Conservation (phyloP, 1,140 invertebrate genomes). For the Carposina sasakii region DNA sequence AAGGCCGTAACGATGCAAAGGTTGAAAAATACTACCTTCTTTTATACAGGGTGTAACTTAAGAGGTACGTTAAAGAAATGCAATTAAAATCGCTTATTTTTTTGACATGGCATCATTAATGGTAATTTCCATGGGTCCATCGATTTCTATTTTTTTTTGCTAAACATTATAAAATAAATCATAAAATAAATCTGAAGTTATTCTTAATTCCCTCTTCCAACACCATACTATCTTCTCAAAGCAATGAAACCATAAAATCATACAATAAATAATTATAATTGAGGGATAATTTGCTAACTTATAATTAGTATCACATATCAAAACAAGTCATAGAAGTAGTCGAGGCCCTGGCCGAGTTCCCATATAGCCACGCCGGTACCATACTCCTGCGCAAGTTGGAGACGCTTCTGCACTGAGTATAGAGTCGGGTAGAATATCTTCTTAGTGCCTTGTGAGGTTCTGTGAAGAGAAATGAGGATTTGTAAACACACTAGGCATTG, state of each 20-base stretch:
- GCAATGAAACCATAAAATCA: conserved; percentile 7
- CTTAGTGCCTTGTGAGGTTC: conserved; percentile 77
- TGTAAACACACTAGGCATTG: too few relatives aligned
- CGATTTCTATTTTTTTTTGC: too few relatives aligned
- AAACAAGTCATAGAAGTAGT: conserved; percentile 96
- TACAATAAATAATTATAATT: conserved; percentile 1
- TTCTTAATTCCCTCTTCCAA: too few relatives aligned
- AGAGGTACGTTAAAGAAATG: too few relatives aligned
- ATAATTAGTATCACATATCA: conserved; percentile 71
- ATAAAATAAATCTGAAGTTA: conserved; percentile 7
- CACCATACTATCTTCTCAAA: too few relatives aligned
- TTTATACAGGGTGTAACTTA: too few relatives aligned
- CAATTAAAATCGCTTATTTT: too few relatives aligned
- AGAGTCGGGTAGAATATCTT: conserved; percentile 92
- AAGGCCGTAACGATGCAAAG: too few relatives aligned
- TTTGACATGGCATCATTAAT: too few relatives aligned
- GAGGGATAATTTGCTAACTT: conserved; percentile 37
- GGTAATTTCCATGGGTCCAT: too few relatives aligned
- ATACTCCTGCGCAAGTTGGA: conserved; percentile 85
- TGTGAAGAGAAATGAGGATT: conserved; percentile 64
- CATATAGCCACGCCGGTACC: conserved; percentile 92
- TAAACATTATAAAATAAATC: conserved; percentile 9
- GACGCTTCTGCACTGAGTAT: conserved; percentile 85
- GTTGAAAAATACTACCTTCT: too few relatives aligned
- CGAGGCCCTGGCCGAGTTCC: conserved; percentile 95